Evolutionary conservation across 2,888 invertebrate species (phyloP).

Genomic region (Chaitophorus viminalis): DNA sequence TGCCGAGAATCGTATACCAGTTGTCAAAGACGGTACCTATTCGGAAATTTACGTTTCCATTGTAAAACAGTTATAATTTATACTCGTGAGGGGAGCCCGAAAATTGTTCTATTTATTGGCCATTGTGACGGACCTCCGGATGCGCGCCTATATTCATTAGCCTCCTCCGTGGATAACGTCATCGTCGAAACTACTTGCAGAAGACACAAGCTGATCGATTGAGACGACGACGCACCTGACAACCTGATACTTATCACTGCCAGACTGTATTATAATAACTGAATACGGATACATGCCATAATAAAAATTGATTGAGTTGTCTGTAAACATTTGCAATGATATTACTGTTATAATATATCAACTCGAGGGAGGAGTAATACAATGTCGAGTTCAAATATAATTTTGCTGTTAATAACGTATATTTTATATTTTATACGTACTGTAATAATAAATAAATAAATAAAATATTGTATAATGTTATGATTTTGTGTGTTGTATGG

Average conservation of each 20-base stretch:
- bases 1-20: slow-evolving; percentile 33
- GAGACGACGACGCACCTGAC: slow-evolving; percentile 12
- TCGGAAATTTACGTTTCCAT: slow-evolving; percentile 60
- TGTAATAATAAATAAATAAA: too few relatives aligned
- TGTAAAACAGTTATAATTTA: slow-evolving; percentile 55
- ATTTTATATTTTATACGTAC: too few relatives aligned
- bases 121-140: slow-evolving; percentile 52
- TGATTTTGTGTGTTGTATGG: neutral
- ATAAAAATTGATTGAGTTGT: neutral
- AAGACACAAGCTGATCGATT: slow-evolving; percentile 26
- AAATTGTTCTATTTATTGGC: slow-evolving; percentile 56
- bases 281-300: neutral
- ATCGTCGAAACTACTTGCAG: neutral
- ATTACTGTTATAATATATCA: neutral
- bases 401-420: too few relatives aligned
- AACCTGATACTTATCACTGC: neutral
- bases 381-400: too few relatives aligned
- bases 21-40: slow-evolving; percentile 38
- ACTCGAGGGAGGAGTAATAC: neutral
- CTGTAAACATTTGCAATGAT: neutral
- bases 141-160: slow-evolving; percentile 28
- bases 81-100: slow-evolving; percentile 35
- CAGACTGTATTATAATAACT: neutral
- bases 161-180: slow-evolving; percentile 44
- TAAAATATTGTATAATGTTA: too few relatives aligned